Base-by-base conservation (phyloP, 2,113 vertebrate species). In the Plecotus auritus region DNA sequence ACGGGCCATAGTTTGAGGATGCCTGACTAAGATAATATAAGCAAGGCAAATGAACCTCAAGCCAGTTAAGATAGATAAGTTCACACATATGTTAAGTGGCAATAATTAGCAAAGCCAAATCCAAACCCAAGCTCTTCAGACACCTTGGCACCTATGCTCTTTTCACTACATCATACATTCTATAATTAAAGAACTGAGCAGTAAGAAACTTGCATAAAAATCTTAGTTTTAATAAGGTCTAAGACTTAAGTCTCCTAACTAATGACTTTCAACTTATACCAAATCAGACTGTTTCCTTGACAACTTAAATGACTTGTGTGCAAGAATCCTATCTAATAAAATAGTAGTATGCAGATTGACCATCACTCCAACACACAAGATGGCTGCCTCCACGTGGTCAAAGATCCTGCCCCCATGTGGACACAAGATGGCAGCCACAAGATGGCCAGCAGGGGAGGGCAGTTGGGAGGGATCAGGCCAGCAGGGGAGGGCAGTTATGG, bases 131-230 rank as follows among this genome's bases (percentile, higher is more conserved):
- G 49, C 30, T 78, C 64, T 95, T 78, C 42, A 70, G 26, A 85
- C 20, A 40, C 59, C 69, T 61, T 51, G 84, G 69, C 9, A 54
- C 10, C 35, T 56, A 30, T 0, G 6, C 8, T 91, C 7, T 76
- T 73, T 74, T 64, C 14, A 93, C 49, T 30, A 64, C 0, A 78
- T 18, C 30, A 82, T 18, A 69, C 11, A 23, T 28, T 51, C 76
- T 17, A 47, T 47, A 81, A 87, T 45, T 67, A 72, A 84, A 93
- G 13, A 84, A 92, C 1, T 47, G 40, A 49, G 32, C 11, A 32
- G n/a, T 66, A 93, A 90, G 49, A 69, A 95, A 85, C 56, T 85
- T 90, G 17, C 56, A 95, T 56, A 88, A 88, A 95, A 94, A 67
- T 22, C 61, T 84, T 70, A 54, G 20, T 28, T 13, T 77, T 90